Base-by-base conservation (phyloP, 2,113 vertebrate species). In the Clupea harengus region DNA sequence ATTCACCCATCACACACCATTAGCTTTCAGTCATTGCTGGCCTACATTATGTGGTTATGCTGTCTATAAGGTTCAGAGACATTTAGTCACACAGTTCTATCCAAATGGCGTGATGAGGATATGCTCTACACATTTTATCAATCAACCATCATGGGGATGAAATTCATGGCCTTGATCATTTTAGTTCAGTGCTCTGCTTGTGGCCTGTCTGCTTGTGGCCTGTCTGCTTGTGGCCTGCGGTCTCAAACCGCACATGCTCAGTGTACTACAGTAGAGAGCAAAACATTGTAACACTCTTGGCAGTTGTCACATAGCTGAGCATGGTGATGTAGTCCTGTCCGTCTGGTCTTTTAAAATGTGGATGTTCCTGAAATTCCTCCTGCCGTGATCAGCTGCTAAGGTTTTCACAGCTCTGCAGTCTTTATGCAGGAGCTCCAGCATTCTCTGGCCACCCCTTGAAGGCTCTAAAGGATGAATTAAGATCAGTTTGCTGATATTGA, bases 311-410 rank as follows among this genome's bases (percentile, higher is more conserved):
- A 67, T 67, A 28, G 72, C 28, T 39, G 17, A 78, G 13, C 4
- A 10, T 78, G 32, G 10, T 13, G 28, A 39, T 78, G 11, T 17
- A 78, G 28, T 32, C 72, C 72, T 78, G 72, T 15, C 72, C 25
- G 25, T 32, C 28, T 78, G 72, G 72, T 32, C 32, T 17, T 13
- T 32, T 13, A 78, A 78, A 78, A 78, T 78, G 72, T 78, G 72
- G 72, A 78, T 39, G 72, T 39, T 78, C 72, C 25, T 78, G 64
- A 72, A 72, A 32, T 32, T 72, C 64, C 64, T 72, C 64, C 64
- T 72, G 25, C 64, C 64, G 64, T 72, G 64, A 72, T 52, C 50
- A 17, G 15, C 50, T 52, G 54, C 54, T 57, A 57, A n/a, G 54
- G 4, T 57, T 57, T 10, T 3, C 67, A 75, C 15, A 39, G 28